Base-by-base conservation (phyloP, 2,888 invertebrate genomes). In the Callimorpha dominula region DNA sequence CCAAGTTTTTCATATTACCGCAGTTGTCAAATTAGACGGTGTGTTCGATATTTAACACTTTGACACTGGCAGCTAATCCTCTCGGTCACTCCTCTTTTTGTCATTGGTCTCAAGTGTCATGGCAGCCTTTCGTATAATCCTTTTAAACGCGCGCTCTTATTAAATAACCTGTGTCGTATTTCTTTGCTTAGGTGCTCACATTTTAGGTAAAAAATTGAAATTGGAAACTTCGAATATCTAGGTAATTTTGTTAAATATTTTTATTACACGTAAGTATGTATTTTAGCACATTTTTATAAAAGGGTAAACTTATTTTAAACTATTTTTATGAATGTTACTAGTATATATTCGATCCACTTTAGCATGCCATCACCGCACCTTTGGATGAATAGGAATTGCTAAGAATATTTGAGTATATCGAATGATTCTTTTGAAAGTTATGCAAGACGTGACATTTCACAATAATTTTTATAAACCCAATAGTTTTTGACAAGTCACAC, bases 1-100 rank as follows among this genome's bases (percentile, higher is more conserved):
- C 49, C 86, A 82, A 89, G 87, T 88, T 91, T 89, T 91, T 89
- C 88, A 88, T 83, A 86, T 89, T 90, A 90, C 88, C 89, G 87
- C 92, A 90, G 90, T 91, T 93, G 95, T 95, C 95, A 95, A 94
- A 95, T 95, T 94, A 94, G 94, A 93, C 92, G 84, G 84, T 91
- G 93, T 94, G 93, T 94, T 94, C 94, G 94, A 95, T 94, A 95
- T 95, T 95, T 95, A 95, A 95, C 95, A 95, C 95, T 95, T 95
- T 95, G 95, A 95, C 95, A 94, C 95, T 94, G 95, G 92, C 94
- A 93, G 93, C 93, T 95, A 94, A 95, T 95, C 95, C 94, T 84
- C 88, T 86, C 93, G 93, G 93, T 92, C 91, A 92, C 92, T 93
- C 92, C 91, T 89, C 85, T 90, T 89, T 92, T 92, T 89, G 83